phyloP scores from a whole-genome alignment of 2,797 vertebrate genomes.

The Pristis pectinata region DNA sequence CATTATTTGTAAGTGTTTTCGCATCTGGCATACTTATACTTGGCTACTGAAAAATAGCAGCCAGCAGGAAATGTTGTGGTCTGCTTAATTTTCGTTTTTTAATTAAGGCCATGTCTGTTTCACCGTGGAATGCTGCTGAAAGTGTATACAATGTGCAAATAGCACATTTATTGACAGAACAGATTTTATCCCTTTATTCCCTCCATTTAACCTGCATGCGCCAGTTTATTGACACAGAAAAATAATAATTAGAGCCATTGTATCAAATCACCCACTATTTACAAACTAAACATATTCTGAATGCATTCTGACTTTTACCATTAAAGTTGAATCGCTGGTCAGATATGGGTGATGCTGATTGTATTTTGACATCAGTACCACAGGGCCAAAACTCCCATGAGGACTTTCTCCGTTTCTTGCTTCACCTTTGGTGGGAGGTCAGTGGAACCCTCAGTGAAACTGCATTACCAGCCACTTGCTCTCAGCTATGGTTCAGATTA shows the following conservation, averaged over 20 bases:
- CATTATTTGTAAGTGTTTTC: background rate
- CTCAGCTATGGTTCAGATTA: no score
- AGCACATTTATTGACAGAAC: background rate
- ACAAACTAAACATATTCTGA: no score
- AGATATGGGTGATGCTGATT: background rate
- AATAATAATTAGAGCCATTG: background rate
- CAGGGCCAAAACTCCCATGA: no score
- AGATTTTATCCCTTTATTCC: background rate
- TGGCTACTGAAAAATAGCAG: background rate
- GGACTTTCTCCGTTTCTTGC: background rate
- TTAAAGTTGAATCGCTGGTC: background rate
- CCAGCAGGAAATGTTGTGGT: background rate
- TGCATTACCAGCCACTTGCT: no score
- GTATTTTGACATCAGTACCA: background rate
- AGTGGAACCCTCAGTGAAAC: no score
- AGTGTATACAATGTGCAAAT: background rate
- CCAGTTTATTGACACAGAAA: background rate
- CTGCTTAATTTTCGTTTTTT: background rate
- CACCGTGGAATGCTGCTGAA: background rate
- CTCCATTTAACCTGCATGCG: background rate
- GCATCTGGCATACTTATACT: background rate
- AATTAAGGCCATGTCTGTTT: background rate
- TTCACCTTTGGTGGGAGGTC: background rate
- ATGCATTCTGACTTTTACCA: background rate
- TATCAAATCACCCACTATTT: background rate